phyloP scores from a whole-genome alignment of 1,140 invertebrate genomes.

The Eupristina koningsbergeri region DNA sequence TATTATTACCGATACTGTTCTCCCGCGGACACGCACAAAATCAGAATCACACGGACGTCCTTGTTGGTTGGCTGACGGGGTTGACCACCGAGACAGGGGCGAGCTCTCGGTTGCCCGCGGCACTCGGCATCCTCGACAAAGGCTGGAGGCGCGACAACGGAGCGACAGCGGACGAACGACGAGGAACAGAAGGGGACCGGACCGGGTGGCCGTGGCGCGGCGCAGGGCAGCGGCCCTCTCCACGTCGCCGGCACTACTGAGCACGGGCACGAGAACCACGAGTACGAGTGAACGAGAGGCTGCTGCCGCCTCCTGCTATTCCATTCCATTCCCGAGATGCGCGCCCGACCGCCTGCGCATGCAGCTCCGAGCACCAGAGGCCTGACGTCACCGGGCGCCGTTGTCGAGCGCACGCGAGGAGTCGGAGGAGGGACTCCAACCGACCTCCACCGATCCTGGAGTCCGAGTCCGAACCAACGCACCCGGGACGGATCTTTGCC shows the following conservation, averaged over 20 bases:
- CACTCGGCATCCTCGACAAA: too few relatives aligned
- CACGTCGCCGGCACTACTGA: constrained; percentile 36
- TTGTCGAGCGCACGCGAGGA: background rate
- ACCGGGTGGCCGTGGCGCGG: constrained; percentile 11
- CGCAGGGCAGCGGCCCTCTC: constrained; percentile 34
- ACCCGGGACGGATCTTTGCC: too few relatives aligned
- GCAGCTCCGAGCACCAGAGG: too few relatives aligned
- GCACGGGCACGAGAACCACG: background rate
- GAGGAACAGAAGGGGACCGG: background rate
- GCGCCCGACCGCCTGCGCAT: constrained; percentile 5
- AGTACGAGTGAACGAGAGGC: background rate
- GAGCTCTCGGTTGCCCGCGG: too few relatives aligned
- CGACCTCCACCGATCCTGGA: too few relatives aligned
- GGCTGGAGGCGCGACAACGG: too few relatives aligned
- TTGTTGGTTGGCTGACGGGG: too few relatives aligned
- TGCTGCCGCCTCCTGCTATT: too few relatives aligned
- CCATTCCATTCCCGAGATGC: constrained; percentile 8
- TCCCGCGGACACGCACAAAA: background rate
- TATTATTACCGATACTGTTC: background rate
- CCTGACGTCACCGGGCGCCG: background rate
- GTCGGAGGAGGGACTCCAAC: background rate
- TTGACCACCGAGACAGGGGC: too few relatives aligned
- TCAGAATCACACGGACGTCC: too few relatives aligned
- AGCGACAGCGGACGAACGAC: background rate
- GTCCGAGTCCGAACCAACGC: too few relatives aligned